Percentiles rank a stretch among this genome's conserved stretches.
phyloP scores from a whole-genome alignment of 2,888 invertebrate species.

The Ochropleura leucogaster region DNA sequence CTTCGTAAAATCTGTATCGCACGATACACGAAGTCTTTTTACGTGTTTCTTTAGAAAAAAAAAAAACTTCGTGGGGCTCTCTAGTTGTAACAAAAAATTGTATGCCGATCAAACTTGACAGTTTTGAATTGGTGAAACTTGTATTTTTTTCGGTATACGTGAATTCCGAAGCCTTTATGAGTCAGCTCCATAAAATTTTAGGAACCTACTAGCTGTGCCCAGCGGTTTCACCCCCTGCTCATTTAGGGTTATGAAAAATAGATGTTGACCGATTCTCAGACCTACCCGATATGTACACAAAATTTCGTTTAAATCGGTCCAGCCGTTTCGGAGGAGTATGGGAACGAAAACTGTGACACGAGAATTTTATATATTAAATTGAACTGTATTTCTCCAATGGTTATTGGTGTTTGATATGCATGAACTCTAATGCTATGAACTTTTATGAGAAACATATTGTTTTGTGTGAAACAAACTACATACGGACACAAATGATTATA shows the following conservation, averaged over 20 bases:
- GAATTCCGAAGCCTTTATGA: constrained; percentile 35
- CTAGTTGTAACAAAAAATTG: constrained; percentile 53
- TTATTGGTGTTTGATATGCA: constrained; percentile 22
- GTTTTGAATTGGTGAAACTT: constrained; percentile 42
- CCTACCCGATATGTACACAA: too few species aligned
- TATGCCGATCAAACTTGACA: constrained; percentile 43
- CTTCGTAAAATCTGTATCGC: constrained; percentile 85
- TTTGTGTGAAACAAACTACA: not conserved
- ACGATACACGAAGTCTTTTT: constrained; percentile 82
- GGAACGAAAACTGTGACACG: too few species aligned
- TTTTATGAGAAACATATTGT: constrained; percentile 2
- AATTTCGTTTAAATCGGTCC: too few species aligned
- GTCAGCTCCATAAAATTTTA: constrained; percentile 27
- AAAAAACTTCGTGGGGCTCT: constrained; percentile 52
- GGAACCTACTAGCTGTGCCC: too few species aligned
- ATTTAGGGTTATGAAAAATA: too few species aligned
- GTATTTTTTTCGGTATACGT: constrained; percentile 36
- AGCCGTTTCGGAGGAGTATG: too few species aligned
- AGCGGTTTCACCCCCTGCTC: too few species aligned
- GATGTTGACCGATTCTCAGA: too few species aligned
- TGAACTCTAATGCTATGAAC: constrained; percentile 25
- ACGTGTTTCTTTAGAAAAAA: constrained; percentile 72
- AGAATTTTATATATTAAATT: too few species aligned
- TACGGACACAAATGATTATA: not conserved
- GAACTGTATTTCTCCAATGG: constrained; percentile 31